These are phyloP conservation scores for Pipa parva DNA, from an alignment of 2,113 vertebrate species.

Conservation along the genomic window DNA sequence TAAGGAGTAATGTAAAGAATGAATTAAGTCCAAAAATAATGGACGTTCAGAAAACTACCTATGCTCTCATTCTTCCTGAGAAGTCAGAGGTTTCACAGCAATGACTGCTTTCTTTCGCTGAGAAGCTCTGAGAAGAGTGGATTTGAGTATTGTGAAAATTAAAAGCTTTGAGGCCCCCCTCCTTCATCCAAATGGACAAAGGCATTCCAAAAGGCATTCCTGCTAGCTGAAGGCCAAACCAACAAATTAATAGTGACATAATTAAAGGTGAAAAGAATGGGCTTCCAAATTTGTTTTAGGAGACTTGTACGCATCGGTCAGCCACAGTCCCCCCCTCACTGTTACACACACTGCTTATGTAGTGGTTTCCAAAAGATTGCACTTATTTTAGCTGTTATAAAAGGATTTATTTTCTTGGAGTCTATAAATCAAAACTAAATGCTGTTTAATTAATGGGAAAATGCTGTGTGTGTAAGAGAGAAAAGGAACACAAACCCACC, in stretches of 20 bases:
- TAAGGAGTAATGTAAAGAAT: background rate
- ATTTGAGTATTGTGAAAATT: background rate
- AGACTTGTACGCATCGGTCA: background rate
- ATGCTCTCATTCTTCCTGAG: background rate
- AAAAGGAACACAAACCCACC: no score
- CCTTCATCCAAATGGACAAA: slow-evolving; percentile 13
- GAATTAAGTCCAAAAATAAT: background rate
- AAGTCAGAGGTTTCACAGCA: slow-evolving; percentile 4
- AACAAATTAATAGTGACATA: slow-evolving; percentile 32
- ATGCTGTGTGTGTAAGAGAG: no score
- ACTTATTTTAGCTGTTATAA: no score
- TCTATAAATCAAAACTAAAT: no score
- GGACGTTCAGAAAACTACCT: background rate
- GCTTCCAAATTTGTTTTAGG: slow-evolving; percentile 4
- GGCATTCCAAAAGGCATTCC: slow-evolving; percentile 25
- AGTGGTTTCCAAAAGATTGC: no score
- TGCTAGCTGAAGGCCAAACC: slow-evolving; percentile 20
- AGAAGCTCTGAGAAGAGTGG: background rate
- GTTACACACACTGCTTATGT: no score
- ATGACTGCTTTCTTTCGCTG: background rate
- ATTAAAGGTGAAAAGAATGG: slow-evolving; percentile 23
- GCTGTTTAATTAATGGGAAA: no score
- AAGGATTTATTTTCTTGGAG: no score
- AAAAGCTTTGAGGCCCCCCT: slow-evolving; percentile 20
- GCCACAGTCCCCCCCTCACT: background rate